Percentiles rank a stretch among this genome's conserved stretches.
These are phyloP conservation scores for Sciurus vulgaris DNA, from an alignment of 2,797 vertebrate genomes.

Conservation along the genomic window DNA sequence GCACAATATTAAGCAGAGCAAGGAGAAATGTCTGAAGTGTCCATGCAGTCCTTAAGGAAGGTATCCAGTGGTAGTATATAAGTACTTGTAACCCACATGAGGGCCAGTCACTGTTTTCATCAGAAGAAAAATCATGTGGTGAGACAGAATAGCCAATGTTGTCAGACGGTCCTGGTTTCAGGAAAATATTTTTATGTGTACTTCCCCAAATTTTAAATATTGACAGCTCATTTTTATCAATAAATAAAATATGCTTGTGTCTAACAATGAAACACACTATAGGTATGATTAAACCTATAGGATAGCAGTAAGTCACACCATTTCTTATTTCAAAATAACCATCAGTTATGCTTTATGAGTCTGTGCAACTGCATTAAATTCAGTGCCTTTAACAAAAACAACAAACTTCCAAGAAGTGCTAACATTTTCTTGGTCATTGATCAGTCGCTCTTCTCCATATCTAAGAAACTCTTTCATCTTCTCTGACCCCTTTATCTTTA, in stretches of 20 bases:
- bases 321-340: constrained; percentile 16
- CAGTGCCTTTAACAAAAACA: neutral
- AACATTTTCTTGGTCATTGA: neutral
- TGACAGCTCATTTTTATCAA: neutral
- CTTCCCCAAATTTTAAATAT: neutral
- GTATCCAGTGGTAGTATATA: neutral
- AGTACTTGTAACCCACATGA: rapidly evolving
- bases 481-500: neutral
- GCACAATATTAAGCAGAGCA: neutral
- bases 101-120: neutral
- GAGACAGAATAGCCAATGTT: neutral
- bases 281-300: neutral
- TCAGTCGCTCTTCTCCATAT: neutral
- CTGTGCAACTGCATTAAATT: neutral
- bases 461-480: neutral
- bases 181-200: neutral
- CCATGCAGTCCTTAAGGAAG: neutral
- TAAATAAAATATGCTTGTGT: neutral
- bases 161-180: neutral
- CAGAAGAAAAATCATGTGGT: rapidly evolving
- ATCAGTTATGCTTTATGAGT: neutral
- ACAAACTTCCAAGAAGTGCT: neutral
- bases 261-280: neutral
- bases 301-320: neutral
- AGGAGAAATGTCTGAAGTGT: neutral